These are phyloP conservation scores for Thecophora atra DNA, from an alignment of 2,888 invertebrate species.

Conservation along the genomic window DNA sequence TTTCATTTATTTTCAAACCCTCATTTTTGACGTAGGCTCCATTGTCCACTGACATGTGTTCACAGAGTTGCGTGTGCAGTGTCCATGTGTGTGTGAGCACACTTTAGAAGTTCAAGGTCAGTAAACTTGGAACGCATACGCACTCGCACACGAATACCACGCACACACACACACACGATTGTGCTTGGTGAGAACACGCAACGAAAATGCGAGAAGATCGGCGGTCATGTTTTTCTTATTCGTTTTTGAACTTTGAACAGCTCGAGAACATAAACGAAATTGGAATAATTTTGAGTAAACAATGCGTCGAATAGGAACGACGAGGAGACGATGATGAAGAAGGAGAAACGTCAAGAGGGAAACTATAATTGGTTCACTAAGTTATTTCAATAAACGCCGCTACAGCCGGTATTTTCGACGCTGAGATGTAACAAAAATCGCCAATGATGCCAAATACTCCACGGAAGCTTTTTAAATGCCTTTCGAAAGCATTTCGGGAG, in stretches of 20 bases:
- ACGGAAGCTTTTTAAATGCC: too few relatives aligned
- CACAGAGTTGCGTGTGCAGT: not conserved
- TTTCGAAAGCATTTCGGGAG: not conserved
- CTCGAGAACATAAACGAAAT: constrained; percentile 18
- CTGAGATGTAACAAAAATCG: too few relatives aligned
- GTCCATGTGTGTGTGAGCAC: constrained; percentile 16
- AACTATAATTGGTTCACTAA: not conserved
- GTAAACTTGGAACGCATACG: constrained; percentile 62
- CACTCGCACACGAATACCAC: constrained; percentile 43
- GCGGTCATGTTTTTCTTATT: not conserved
- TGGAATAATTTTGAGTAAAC: not conserved
- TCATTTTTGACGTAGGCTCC: not conserved
- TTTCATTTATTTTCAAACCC: not conserved
- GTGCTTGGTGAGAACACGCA: not conserved
- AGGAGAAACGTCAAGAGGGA: not conserved
- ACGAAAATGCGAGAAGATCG: not conserved
- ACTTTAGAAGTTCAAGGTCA: constrained; percentile 64
- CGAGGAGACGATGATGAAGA: not conserved
- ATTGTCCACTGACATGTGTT: not conserved
- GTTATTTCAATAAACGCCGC: not conserved
- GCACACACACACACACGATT: constrained; percentile 28
- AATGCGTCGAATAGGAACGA: not conserved
- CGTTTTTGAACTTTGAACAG: not conserved
- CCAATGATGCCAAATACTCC: too few relatives aligned
- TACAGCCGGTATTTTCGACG: not conserved